Evolutionary conservation across 2,797 vertebrate genomes (phyloP), one percentile per base, ranked within the genome.

Genomic region (Pangasius macronema): DNA sequence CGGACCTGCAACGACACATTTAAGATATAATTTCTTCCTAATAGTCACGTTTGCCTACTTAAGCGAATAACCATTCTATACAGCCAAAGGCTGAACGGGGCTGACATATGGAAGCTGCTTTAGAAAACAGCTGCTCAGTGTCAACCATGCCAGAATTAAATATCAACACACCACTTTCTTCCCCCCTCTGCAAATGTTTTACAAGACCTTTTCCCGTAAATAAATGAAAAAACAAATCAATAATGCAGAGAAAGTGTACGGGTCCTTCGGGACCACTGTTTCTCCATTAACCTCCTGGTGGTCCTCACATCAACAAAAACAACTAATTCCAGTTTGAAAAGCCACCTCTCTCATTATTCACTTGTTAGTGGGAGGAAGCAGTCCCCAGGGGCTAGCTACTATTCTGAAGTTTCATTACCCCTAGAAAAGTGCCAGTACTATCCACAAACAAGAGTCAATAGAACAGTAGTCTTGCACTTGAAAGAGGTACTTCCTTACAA

Each of bases 301-400:
- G 91, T 90, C 87, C 85, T 86, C 63, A 73, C 84, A 87, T 89
- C 88, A 88, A 90, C 87, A 88, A 89, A 90, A 90, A 91, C 90
- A 91, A 86, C 90, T 87, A 90, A 90, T 91, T 89, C 85, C 86
- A 76, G 68, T 90, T 88, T 87, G 90, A 87, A 90, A 89, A 90
- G 89, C 90, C 84, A 86, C 83, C 57, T 30, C 83, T 83, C 90
- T 91, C 86, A 90, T 91, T 91, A 90, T 85, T 88, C 87, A 90
- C 87, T 86, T 88, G 82, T 89, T 88, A 90, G 86, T 68, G 39
- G 85, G 86, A 88, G 86, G 86, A 89, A 89, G 79, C 67, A 14
- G 86, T 89, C 88, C 85, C 88, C 87, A 84, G 63, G 82, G 90
- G 88, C 86, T 39, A 75, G 72, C 42, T n/a, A 27, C 76, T 83